Evolutionary conservation across 2,797 vertebrate species (phyloP), one percentile per base, ranked within the genome.

Genomic region (Cryptoblepharus egeriae): DNA sequence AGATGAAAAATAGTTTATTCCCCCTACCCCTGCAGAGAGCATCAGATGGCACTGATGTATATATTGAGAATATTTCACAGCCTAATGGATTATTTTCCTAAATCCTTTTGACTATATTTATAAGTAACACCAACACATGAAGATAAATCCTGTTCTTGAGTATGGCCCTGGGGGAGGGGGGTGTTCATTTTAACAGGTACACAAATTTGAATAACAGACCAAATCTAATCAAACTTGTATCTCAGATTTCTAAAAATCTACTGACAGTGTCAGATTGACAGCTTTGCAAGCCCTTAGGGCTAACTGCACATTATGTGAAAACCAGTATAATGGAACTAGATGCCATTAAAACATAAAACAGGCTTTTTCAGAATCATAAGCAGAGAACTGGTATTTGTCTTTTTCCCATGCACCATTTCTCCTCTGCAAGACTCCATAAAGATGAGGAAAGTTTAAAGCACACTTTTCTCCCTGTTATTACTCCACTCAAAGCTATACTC

Each of bases 51-150:
- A 26, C 42, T 61, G 63, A 39, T 60, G 28, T 24, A 24, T 81
- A 75, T 79, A 0, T 0, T 0, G 3, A n/a, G 20, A 1, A 12
- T 79, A 75, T 80, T 49, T 35, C 83, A 72, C 60, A 80, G 10
- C 22, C 73, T 73, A 1, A 85, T 75, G 37, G 26, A 80, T 13
- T 9, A 79, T 30, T 2, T 55, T 2, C 71, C 37, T 85, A 70
- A 79, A 85, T 79, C 10, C 1, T 55, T n/a, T 15, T 30, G 20
- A n/a, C 81, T 77, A 37, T 77, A 37, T 75, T 61, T 81, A n/a
- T n/a, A 64, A 81, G 9, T 57, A 76, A 58, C n/a, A 86, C 69
- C 77, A 63, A 20, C 24, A 74, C 69, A 83, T 77, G 26, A 39
- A 87, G 39, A 87, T 63, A 91, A 52, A 61, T 52, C 15, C 28